Conservation (phyloP, 2,888 invertebrate genomes). For the Augiades crinisus region DNA sequence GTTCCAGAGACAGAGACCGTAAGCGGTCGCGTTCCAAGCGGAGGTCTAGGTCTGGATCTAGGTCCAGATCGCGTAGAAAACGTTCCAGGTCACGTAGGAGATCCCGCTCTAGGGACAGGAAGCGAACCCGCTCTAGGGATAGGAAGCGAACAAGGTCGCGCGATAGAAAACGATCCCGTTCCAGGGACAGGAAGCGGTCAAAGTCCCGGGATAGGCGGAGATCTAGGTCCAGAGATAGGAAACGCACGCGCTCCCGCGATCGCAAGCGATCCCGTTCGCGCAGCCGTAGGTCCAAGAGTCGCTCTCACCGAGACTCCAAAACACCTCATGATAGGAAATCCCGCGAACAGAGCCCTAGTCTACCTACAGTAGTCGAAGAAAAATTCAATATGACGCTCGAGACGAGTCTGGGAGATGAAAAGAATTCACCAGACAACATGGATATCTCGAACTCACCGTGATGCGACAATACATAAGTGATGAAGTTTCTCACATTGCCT, state of each 20-base stretch:
- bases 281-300: conserved; percentile 67
- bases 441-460: conserved; percentile 90
- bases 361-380: conserved; percentile 52
- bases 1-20: conserved; percentile 68
- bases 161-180: conserved; percentile 80
- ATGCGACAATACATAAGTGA: conserved; percentile 16
- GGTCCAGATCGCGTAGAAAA: conserved; percentile 76
- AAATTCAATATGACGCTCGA: conserved; percentile 46
- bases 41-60: conserved; percentile 82
- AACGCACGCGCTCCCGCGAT: conserved; percentile 67
- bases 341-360: conserved; percentile 59
- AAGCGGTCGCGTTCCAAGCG: conserved; percentile 82
- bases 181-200: conserved; percentile 72
- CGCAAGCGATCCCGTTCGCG: conserved; percentile 68
- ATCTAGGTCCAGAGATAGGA: conserved; percentile 70
- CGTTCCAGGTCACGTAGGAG: conserved; percentile 70
- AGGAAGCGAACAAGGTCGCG: conserved; percentile 81
- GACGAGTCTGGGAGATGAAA: conserved; percentile 63
- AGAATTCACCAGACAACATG: conserved; percentile 86
- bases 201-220: conserved; percentile 73
- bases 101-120: conserved; percentile 67
- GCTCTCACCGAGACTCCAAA: conserved; percentile 65
- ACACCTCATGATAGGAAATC: conserved; percentile 63
- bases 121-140: conserved; percentile 72
- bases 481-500: conserved; percentile 21